Conservation (phyloP, 2,888 invertebrate genomes). For the Drosophila emarginata region DNA sequence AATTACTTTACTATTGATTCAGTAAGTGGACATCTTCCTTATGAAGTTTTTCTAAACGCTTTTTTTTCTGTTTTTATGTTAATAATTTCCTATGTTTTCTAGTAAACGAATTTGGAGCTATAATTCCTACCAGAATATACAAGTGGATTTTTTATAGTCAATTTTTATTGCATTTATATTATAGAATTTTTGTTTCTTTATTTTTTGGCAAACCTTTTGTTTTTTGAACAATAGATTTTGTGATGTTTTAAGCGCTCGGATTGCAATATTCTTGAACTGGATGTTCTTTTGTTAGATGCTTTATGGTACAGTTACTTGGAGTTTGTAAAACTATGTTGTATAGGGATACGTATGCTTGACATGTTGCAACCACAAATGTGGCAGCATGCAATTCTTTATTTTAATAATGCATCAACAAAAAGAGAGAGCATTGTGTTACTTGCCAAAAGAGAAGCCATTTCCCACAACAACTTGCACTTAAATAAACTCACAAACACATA, state of each 20-base stretch:
- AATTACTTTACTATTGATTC: no score
- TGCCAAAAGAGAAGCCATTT: constrained; percentile 24
- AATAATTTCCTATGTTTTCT: no score
- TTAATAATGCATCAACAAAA: neutral
- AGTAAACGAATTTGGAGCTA: no score
- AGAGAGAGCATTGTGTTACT: neutral
- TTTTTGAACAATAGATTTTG: neutral
- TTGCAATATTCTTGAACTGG: neutral
- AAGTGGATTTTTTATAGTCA: neutral
- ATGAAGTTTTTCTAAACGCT: no score
- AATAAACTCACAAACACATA: constrained; percentile 19
- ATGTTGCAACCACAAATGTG: neutral
- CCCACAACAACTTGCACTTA: constrained; percentile 30
- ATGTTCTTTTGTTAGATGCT: no score
- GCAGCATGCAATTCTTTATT: neutral
- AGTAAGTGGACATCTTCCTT: no score
- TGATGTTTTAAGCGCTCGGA: neutral
- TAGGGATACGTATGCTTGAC: neutral
- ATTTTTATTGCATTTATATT: neutral
- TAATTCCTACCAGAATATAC: neutral
- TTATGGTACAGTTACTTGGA: neutral
- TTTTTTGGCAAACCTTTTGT: neutral
- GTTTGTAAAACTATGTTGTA: neutral
- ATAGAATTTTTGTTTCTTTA: neutral
- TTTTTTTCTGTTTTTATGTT: no score